A percentile compares a stretch with the other conserved stretches of the same genome.
These are phyloP conservation scores for Uromys caudimaculatus DNA, from an alignment of 2,797 vertebrate species.

Conservation along the genomic window DNA sequence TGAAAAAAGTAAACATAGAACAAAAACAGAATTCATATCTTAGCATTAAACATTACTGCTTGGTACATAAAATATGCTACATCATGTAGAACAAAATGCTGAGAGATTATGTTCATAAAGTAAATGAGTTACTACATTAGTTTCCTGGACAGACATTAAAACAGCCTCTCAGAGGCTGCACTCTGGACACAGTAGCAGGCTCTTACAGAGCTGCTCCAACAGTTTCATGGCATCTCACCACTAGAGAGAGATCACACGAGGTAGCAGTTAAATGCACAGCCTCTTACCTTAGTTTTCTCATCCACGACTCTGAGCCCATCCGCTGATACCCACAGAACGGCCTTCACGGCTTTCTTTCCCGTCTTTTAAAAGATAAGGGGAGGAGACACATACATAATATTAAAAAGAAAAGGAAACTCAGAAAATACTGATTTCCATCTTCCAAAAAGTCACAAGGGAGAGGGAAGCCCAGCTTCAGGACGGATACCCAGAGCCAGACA, in stretches of 20 bases:
- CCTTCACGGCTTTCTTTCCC: slow-evolving; percentile 97
- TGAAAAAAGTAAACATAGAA: slow-evolving; percentile 31
- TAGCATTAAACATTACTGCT: slow-evolving; percentile 63
- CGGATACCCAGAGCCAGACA: slow-evolving; percentile 86
- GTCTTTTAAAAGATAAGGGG: slow-evolving; percentile 88
- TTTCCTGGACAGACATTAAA: slow-evolving; percentile 42
- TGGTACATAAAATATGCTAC: slow-evolving; percentile 32
- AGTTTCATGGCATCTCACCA: slow-evolving; percentile 43
- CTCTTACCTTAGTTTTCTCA: slow-evolving; percentile 98
- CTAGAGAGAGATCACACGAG: neutral
- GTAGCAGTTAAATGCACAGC: slow-evolving; percentile 29
- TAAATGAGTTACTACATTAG: slow-evolving; percentile 68
- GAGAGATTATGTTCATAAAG: slow-evolving; percentile 13
- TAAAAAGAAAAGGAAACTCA: slow-evolving; percentile 67
- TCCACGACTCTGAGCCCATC: slow-evolving; percentile 98
- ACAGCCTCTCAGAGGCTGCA: slow-evolving; percentile 53
- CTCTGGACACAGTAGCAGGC: slow-evolving; percentile 61
- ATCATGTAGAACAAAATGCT: slow-evolving; percentile 41
- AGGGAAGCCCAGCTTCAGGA: slow-evolving; percentile 86
- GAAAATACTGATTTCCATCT: slow-evolving; percentile 79
- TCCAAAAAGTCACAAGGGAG: slow-evolving; percentile 85
- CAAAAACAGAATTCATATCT: slow-evolving; percentile 57
- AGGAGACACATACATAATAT: slow-evolving; percentile 58
- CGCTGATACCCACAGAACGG: slow-evolving; percentile 98
- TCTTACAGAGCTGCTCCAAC: neutral